Evolutionary conservation across 2,888 invertebrate species (phyloP), one percentile per base, ranked within the genome.

Genomic region (Platycheirus albimanus): DNA sequence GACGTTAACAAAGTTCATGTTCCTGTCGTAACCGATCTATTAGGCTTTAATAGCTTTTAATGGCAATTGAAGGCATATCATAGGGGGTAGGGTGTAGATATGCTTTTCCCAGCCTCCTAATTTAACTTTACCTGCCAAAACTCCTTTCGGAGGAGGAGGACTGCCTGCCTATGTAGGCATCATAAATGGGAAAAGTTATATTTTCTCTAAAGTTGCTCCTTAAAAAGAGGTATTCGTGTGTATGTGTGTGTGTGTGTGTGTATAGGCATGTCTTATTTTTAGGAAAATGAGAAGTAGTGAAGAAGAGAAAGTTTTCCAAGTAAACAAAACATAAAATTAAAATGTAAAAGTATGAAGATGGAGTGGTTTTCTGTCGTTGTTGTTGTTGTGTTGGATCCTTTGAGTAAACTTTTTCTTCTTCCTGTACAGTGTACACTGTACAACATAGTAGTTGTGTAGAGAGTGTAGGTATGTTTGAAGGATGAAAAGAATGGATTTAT

Each of bases 281-380:
- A 20, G 3, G 8, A 28, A 51, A 15, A 51, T 15, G 13, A 28
- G 11, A 43, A n/a, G n/a, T n/a, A n/a, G 4, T 13, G 8, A 56
- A 24, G 41, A 20, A 41, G n/a, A 13, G 49, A 47, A 38, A 51
- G 13, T 56, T 74, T 41, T 49, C 20, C 20, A 17, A 49, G 74
- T 49, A 74, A 74, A 74, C 66, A 66, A 58, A 43, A 56, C 56
- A 41, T 43, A 58, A 75, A 75, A 75, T 75, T 67, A 67, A 75
- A 75, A 74, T 74, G 66, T 66, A 30, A 47, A 74, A 47, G 47
- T 64, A n/a, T n/a, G 33, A 74, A 66, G 38, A 74, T 28, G 45
- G 19, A 54, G 15, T 20, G 20, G 36, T 67, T 33, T 20, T 49
- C n/a, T n/a, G n/a, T n/a, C n/a, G n/a, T n/a, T n/a, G n/a, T n/a